phyloP scores from a whole-genome alignment of 2,113 vertebrate genomes.

The Odocoileus virginianus region DNA sequence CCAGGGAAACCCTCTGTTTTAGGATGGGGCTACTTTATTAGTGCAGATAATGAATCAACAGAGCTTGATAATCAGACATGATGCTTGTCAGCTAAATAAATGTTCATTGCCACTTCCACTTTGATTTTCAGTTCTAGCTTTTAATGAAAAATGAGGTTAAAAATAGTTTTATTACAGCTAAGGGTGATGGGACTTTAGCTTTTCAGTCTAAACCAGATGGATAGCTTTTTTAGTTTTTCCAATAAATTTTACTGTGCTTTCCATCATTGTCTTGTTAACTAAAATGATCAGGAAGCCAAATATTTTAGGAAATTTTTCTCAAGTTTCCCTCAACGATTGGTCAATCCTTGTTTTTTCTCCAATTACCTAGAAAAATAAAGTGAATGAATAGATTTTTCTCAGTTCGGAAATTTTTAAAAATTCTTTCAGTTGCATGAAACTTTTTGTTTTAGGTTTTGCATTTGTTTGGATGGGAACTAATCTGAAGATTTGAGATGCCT shows the following conservation, averaged over 20 bases:
- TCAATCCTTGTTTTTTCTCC: neutral
- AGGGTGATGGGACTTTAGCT: neutral
- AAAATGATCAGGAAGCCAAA: neutral
- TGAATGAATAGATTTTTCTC: neutral
- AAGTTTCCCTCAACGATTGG: neutral
- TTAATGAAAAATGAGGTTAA: neutral
- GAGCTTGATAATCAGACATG: neutral
- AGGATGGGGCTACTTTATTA: neutral
- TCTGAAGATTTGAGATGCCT: neutral
- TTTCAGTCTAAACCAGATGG: neutral
- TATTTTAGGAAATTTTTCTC: neutral
- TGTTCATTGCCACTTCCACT: neutral
- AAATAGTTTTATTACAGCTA: neutral
- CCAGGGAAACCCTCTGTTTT: neutral
- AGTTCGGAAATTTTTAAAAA: neutral
- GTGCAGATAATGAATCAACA: neutral
- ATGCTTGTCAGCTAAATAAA: neutral
- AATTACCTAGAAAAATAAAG: neutral
- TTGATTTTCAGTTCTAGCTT: slow-evolving; percentile 2
- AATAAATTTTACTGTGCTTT: neutral
- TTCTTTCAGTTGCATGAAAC: neutral
- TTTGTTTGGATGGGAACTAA: neutral
- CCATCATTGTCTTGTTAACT: neutral
- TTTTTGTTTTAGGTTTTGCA: neutral
- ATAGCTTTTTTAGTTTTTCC: neutral